Percentiles rank a stretch among this genome's conserved stretches.
Conservation (phyloP, 2,888 invertebrate species). For the Dichetophora obliterata region DNA sequence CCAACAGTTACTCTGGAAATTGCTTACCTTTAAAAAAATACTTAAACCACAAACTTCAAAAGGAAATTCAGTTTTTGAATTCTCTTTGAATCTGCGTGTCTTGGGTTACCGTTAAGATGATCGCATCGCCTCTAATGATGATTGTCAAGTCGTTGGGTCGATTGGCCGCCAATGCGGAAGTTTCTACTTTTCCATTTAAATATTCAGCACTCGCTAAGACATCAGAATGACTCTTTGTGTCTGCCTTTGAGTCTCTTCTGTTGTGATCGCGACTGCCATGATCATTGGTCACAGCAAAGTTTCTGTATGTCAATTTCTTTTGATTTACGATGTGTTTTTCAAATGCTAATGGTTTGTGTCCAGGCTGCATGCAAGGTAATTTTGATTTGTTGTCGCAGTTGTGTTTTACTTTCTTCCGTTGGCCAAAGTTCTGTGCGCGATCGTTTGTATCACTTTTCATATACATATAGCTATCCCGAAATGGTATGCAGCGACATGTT, state of each 20-base stretch:
- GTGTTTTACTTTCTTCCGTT: conserved; percentile 26
- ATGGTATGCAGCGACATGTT: conserved; percentile 62
- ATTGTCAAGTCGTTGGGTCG: not conserved
- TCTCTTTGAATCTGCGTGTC: not conserved
- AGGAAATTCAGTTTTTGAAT: not conserved
- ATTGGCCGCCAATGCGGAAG: not conserved
- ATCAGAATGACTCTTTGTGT: not conserved
- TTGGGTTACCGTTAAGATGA: not conserved
- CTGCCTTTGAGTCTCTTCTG: not conserved
- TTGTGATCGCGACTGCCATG: not conserved
- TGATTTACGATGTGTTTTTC: conserved; percentile 31
- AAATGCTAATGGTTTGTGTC: conserved; percentile 23
- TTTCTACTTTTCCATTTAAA: conserved; percentile 4
- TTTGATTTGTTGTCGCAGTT: not conserved
- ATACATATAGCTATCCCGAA: conserved; percentile 56
- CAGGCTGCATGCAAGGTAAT: not conserved
- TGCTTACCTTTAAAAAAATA: not conserved
- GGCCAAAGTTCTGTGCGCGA: not conserved
- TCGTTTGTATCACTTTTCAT: conserved; percentile 8
- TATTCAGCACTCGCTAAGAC: not conserved
- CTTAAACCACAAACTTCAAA: not conserved
- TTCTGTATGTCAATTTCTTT: conserved; percentile 28
- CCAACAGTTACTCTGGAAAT: not conserved
- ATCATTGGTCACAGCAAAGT: not conserved
- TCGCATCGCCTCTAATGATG: not conserved